Base-by-base conservation (phyloP, 2,113 vertebrate genomes). In the Cranoglanis bouderius region DNA sequence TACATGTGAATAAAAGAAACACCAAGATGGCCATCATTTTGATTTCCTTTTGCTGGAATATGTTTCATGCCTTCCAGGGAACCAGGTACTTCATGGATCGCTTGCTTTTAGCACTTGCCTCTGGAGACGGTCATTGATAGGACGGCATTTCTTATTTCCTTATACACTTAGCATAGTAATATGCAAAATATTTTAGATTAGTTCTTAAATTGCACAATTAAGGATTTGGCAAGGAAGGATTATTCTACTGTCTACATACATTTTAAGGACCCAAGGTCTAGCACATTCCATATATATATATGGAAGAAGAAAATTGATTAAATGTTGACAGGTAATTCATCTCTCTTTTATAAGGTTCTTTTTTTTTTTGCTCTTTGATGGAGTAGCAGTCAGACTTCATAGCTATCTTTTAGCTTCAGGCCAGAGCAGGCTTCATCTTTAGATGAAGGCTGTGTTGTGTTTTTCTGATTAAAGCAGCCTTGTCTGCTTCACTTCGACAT, bases 1-100 rank as follows among this genome's bases (percentile, higher is more conserved):
- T 94, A 94, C 93, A 91, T 88, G 88, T 88, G 77, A 91, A 94
- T 90, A 91, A 92, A 94, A 49, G 40, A 43, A 91, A 93, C 85
- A 90, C 49, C 12, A 82, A 83, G 88, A 92, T 85, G 93, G 85
- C n/a, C 78, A 85, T 87, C 10, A 14, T 75, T 57, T 75, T 38
- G 12, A 24, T 63, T 80, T 40, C 65, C 38, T 63, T 63, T 65
- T 35, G 5, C 26, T 40, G 4, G 24, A 40, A 19, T 46, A 7
- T 19, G 4, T 12, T 65, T 21, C 19, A 40, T 21, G 35, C 35
- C 70, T 72, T 72, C 16, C 16, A 72, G 72, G 21, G 21, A 46
- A 26, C 26, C 40, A 46, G 72, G 38, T 75, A 40, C 21, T 75
- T 75, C 40, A 46, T 13, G 40, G 21, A 43, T 43, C 5, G 40